Percentiles rank a stretch among this genome's conserved stretches.
Evolutionary conservation across 2,888 invertebrate species (phyloP).

Genomic region (Calliscelio sp.): DNA sequence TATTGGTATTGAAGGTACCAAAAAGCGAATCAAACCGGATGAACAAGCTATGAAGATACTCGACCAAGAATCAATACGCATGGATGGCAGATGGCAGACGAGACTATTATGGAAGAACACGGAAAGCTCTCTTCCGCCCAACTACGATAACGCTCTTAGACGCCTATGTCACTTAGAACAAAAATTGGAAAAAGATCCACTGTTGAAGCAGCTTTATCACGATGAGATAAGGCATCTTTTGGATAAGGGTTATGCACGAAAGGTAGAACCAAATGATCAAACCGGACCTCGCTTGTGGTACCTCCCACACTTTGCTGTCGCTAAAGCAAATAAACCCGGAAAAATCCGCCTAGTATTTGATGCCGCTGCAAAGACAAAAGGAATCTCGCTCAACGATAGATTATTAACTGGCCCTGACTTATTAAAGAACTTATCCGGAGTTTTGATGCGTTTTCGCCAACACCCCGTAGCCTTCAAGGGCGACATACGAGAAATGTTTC

Average conservation of each 20-base stretch:
- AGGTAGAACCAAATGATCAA: background rate
- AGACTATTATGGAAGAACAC: background rate
- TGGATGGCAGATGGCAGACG: background rate
- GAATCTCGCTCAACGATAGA: slow-evolving; percentile 74
- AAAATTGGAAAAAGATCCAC: background rate
- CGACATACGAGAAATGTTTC: slow-evolving; percentile 80
- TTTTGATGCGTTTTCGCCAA: slow-evolving; percentile 82
- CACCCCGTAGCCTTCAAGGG: slow-evolving; percentile 79
- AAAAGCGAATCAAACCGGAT: background rate
- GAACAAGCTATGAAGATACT: background rate
- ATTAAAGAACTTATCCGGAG: slow-evolving; percentile 78
- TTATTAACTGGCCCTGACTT: slow-evolving; percentile 81
- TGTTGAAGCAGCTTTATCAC: background rate
- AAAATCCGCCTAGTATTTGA: slow-evolving; percentile 79
- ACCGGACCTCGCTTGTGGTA: slow-evolving; percentile 49
- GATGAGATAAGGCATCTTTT: background rate
- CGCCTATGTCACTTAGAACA: background rate
- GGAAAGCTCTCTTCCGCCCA: background rate
- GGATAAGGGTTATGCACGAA: slow-evolving; percentile 3
- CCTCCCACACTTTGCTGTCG: slow-evolving; percentile 74
- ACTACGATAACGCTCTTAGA: background rate
- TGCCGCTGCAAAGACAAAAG: slow-evolving; percentile 76
- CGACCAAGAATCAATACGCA: background rate
- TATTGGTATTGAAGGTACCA: background rate
- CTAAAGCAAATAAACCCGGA: slow-evolving; percentile 71